These are phyloP conservation scores for Cyclophora albipunctata DNA, from an alignment of 2,888 invertebrate genomes.

Conservation along the genomic window DNA sequence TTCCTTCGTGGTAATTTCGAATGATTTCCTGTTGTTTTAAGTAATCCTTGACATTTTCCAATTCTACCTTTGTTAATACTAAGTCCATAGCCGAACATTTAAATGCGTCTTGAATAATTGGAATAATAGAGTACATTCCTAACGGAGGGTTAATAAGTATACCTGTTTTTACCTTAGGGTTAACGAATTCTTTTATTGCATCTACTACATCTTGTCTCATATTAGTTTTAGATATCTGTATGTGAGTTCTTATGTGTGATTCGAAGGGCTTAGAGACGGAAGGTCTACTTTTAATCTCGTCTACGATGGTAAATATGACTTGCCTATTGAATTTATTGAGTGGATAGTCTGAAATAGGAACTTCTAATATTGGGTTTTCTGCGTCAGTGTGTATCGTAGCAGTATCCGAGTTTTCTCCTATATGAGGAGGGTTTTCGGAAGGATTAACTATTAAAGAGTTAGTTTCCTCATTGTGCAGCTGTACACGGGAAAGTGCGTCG, in stretches of 20 bases:
- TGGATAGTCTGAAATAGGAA: constrained; percentile 19
- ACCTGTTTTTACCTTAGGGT: constrained; percentile 22
- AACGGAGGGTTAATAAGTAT: constrained; percentile 15
- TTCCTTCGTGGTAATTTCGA: constrained; percentile 22
- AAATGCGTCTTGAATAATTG: constrained; percentile 18
- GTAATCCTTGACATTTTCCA: constrained; percentile 22
- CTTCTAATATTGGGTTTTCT: constrained; percentile 20
- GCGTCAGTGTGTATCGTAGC: constrained; percentile 13
- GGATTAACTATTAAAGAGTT: constrained; percentile 5
- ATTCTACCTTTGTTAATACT: constrained; percentile 14
- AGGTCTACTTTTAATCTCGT: constrained; percentile 14
- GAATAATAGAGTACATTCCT: constrained; percentile 15
- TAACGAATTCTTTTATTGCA: constrained; percentile 21
- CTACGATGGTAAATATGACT: constrained; percentile 14
- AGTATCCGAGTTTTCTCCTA: constrained; percentile 3
- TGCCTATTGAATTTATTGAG: constrained; percentile 19
- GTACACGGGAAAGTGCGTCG: constrained; percentile 21
- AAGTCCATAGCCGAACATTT: constrained; percentile 20
- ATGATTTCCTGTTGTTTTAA: constrained; percentile 22
- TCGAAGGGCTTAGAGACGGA: constrained; percentile 20
- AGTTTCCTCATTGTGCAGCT: constrained; percentile 1
- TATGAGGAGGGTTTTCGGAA: neutral
- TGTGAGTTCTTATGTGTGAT: constrained; percentile 11
- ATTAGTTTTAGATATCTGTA: constrained; percentile 17
- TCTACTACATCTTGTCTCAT: constrained; percentile 19